Conservation (phyloP, 2,113 vertebrate genomes). For the Dasypus novemcinctus region DNA sequence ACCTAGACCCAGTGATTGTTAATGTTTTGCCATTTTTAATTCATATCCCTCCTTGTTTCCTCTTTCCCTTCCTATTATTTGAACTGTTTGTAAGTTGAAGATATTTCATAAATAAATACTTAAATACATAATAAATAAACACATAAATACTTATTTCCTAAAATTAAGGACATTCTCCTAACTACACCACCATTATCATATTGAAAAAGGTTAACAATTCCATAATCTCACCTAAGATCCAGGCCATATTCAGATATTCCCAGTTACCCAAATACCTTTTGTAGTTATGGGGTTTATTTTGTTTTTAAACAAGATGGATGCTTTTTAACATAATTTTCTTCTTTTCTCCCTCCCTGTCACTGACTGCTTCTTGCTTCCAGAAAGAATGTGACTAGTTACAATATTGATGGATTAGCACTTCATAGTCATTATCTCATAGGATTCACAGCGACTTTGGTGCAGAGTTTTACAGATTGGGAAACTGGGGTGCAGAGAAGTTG, state of each 20-base stretch:
- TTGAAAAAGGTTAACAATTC: neutral
- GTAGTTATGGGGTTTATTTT: neutral
- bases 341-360: neutral
- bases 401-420: neutral
- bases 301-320: neutral
- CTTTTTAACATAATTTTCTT: neutral
- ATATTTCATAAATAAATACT: neutral
- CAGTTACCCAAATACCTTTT: neutral
- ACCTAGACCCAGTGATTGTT: neutral
- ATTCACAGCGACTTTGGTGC: neutral
- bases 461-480: neutral
- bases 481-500: neutral
- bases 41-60: neutral
- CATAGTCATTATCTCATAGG: neutral
- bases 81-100: constrained; percentile 35
- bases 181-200: neutral
- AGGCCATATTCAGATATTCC: neutral
- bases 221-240: neutral
- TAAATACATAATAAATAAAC: neutral
- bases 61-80: neutral
- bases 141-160: neutral
- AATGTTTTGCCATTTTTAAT: neutral
- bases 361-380: neutral
- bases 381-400: neutral
- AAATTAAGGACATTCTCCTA: neutral